Evolutionary conservation across 53 echinoderm and acorn worm genomes (phyloP), one percentile per base, ranked within the genome.

Genomic region (Paelopatides confundens): DNA sequence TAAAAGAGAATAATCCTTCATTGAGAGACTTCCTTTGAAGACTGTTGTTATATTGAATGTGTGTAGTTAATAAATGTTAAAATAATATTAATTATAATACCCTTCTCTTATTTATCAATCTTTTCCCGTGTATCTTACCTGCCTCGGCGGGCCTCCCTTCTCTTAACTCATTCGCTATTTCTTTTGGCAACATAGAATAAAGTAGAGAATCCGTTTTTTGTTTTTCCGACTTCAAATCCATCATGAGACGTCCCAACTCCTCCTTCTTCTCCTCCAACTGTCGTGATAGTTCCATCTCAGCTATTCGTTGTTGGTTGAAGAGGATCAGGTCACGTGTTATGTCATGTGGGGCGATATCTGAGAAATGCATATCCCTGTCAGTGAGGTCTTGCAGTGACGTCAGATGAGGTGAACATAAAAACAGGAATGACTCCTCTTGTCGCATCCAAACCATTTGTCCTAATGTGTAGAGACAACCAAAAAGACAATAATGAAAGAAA

Each of bases 381-480:
- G 63, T 88, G 21, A 94, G 86, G 37, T 96, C 96, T 9, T 86
- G 69, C 4, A 96, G 71, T 26, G 90, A 92, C 47, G 94, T 94
- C 26, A 96, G 88, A 3, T 88, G 88, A 5, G 96, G 94, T 1
- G 96, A 96, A 53, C 90, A 94, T 0, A 94, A 90, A 47, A 96
- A 94, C 0, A 81, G 69, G 87, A 96, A 92, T 39, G 31, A 82
- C 35, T 88, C 86, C 4, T 77, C 86, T 1, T 32, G 40, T 14
- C 94, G 86, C 93, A 96, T 93, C 93, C 94, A 92, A 12, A 96
- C 62, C 96, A 96, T 96, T 58, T 96, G 96, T 15, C 96, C 96
- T 96, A 27, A 18, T n/a, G n/a, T n/a, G n/a, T n/a, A n/a, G n/a
- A n/a, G n/a, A n/a, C n/a, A n/a, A n/a, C n/a, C n/a, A n/a, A n/a